phyloP scores from a whole-genome alignment of 1,140 invertebrate genomes.

The Drosophila paulistorum region DNA sequence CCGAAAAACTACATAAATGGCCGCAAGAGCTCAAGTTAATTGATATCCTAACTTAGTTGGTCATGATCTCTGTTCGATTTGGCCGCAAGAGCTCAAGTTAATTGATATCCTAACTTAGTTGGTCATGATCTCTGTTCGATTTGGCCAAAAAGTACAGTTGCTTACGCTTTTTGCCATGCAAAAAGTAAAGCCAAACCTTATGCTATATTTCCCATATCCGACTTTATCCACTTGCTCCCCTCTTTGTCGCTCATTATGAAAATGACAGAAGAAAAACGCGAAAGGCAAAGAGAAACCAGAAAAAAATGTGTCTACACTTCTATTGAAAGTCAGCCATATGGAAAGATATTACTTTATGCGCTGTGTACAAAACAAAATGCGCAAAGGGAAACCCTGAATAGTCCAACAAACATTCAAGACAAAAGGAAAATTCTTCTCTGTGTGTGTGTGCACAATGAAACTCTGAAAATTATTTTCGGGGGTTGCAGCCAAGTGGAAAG shows the following conservation, averaged over 20 bases:
- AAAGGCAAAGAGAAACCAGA: constrained; percentile 26
- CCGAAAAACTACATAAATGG: not conserved
- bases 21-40: not conserved
- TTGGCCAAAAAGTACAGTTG: constrained; percentile 11
- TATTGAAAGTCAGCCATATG: constrained; percentile 76
- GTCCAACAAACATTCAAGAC: constrained; percentile 42
- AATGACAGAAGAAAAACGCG: constrained; percentile 47
- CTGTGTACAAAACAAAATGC: constrained; percentile 58
- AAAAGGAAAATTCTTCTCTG: constrained; percentile 51
- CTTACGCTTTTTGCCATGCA: not conserved
- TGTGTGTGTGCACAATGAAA: constrained; percentile 43
- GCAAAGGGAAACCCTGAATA: constrained; percentile 36
- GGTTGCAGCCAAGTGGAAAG: constrained; percentile 35
- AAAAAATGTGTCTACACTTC: constrained; percentile 53
- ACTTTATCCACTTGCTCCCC: constrained; percentile 1
- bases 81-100: too few species aligned
- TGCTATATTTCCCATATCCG: constrained; percentile 9
- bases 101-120: not conserved
- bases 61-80: not conserved
- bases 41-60: not conserved
- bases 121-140: not conserved
- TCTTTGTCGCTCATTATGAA: constrained; percentile 58
- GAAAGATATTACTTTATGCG: constrained; percentile 73
- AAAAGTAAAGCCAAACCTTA: constrained; percentile 6
- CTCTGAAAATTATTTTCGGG: constrained; percentile 37